These are phyloP conservation scores for Macrophya alboannulata DNA, from an alignment of 2,888 invertebrate genomes.

Conservation along the genomic window DNA sequence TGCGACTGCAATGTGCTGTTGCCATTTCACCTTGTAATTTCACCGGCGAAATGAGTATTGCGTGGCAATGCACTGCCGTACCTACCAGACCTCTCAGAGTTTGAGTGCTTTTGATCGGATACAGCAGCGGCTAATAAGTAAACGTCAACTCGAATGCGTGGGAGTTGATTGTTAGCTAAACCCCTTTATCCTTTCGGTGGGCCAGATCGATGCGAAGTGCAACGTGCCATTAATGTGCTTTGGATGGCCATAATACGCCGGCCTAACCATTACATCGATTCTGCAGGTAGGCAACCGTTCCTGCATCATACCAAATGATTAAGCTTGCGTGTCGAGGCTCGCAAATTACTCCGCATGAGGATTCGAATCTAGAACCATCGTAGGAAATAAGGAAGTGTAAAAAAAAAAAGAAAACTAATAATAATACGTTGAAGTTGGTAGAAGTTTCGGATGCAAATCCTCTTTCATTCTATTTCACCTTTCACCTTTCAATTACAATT, in stretches of 20 bases:
- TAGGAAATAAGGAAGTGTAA: background rate
- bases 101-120: background rate
- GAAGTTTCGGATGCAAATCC: too few species aligned
- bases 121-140: background rate
- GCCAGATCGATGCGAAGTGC: conserved; percentile 37
- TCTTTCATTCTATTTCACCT: too few species aligned
- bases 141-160: background rate
- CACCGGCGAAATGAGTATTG: background rate
- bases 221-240: conserved; percentile 40
- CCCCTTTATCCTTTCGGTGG: conserved; percentile 4
- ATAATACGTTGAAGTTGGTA: background rate
- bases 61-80: background rate
- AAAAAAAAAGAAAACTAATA: background rate
- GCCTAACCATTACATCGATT: conserved; percentile 48
- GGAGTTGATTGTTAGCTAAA: conserved; percentile 4
- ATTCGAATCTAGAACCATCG: conserved; percentile 12
- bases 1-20: background rate
- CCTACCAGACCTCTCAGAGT: background rate
- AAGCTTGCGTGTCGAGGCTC: conserved; percentile 37
- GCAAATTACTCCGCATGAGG: conserved; percentile 23
- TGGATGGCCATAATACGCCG: conserved; percentile 28
- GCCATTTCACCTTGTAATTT: background rate
- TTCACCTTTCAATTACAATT: background rate
- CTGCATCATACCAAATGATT: conserved; percentile 34
- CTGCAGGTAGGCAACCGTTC: background rate